phyloP scores from a whole-genome alignment of 1,140 invertebrate genomes.

The Drosophila malerkotliana region DNA sequence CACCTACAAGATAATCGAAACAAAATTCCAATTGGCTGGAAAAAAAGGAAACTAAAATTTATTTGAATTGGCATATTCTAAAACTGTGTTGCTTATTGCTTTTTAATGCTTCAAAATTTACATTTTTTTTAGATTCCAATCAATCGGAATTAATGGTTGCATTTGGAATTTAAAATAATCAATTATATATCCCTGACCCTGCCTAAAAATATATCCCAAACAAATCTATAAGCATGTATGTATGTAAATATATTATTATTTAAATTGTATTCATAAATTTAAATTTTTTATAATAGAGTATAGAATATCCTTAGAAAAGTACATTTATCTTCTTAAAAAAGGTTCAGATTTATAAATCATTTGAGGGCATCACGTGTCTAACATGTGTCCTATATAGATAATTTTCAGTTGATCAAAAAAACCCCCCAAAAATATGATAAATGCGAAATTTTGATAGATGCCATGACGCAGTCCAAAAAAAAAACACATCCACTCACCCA shows the following conservation, averaged over 20 bases:
- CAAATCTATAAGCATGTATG: constrained; percentile 22
- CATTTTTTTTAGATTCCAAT: neutral
- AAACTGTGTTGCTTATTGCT: constrained; percentile 62
- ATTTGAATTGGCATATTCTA: constrained; percentile 55
- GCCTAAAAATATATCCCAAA: neutral
- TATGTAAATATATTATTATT: constrained; percentile 11
- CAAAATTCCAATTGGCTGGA: constrained; percentile 37
- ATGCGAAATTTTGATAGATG: constrained; percentile 46
- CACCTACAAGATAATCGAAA: constrained; percentile 2
- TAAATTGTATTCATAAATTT: neutral
- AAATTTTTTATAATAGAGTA: neutral
- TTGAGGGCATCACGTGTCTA: neutral
- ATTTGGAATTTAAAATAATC: constrained; percentile 5
- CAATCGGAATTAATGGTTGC: constrained; percentile 39
- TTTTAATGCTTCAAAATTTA: constrained; percentile 37
- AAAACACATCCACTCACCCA: constrained; percentile 15
- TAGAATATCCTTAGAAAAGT: too few relatives aligned
- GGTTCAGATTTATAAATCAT: neutral
- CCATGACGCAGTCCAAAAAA: constrained; percentile 54
- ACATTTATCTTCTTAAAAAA: neutral
- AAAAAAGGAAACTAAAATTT: constrained; percentile 30
- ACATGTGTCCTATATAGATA: neutral
- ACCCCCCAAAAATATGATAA: constrained; percentile 33
- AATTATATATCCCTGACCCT: neutral
- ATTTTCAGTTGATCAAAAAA: constrained; percentile 2